phyloP scores from a whole-genome alignment of 2,113 vertebrate species.

The Spilogale gracilis region DNA sequence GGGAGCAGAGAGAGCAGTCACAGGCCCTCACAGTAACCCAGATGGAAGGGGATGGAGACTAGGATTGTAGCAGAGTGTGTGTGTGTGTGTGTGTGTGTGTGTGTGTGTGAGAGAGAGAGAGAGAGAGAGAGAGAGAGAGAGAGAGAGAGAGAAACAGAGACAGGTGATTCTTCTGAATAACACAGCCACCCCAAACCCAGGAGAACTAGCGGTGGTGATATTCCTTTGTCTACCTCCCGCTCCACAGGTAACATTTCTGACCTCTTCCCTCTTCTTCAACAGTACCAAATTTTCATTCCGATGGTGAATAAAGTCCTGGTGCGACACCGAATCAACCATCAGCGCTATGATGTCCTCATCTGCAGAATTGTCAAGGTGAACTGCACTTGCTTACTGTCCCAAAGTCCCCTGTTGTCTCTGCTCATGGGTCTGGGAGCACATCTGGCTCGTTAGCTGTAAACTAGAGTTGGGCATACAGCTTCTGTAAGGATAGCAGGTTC shows the following conservation, averaged over 20 bases:
- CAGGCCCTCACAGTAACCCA: neutral
- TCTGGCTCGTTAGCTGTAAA: neutral
- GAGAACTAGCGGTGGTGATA: neutral
- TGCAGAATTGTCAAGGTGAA: constrained; percentile 98
- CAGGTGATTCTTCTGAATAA: neutral
- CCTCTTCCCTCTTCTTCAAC: constrained; percentile 66
- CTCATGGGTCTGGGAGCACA: too few species aligned
- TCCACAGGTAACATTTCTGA: neutral
- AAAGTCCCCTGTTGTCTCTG: neutral
- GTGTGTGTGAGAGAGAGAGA: neutral
- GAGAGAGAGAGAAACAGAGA: neutral
- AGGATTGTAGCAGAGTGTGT: neutral
- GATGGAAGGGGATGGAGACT: neutral
- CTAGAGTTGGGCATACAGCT: neutral
- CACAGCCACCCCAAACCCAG: neutral
- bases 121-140: neutral
- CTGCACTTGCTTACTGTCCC: neutral
- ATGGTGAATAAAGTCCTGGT: constrained; percentile 99
- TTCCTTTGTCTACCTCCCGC: neutral
- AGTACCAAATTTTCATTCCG: constrained; percentile 99
- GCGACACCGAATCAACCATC: constrained; percentile 97
- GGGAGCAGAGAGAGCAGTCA: neutral
- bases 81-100: neutral
- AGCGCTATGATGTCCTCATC: constrained; percentile 98
- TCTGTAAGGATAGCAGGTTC: neutral